These are phyloP conservation scores for Chaetura pelagica DNA, from an alignment of 2,113 vertebrate species.

Conservation along the genomic window DNA sequence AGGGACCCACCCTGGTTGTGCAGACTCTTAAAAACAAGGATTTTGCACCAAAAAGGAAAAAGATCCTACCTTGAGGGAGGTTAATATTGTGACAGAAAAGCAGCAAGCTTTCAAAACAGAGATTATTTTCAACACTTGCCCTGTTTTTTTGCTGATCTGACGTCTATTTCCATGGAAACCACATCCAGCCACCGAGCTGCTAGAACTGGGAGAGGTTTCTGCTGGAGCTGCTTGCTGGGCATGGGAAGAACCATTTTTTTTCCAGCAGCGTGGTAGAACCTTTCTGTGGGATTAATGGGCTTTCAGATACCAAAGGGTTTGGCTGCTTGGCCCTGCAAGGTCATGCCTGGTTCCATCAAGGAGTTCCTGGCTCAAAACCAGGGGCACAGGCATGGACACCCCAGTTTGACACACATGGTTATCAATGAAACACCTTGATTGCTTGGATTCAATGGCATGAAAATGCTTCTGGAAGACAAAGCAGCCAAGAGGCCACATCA, in stretches of 20 bases:
- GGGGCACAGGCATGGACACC: accelerated
- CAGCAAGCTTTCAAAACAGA: slow-evolving; percentile 77
- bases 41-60: slow-evolving; percentile 5
- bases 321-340: neutral
- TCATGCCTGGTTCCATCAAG: accelerated
- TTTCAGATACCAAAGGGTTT: neutral
- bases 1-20: neutral
- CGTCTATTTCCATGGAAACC: slow-evolving; percentile 85
- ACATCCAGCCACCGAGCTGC: slow-evolving; percentile 68
- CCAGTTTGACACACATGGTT: accelerated
- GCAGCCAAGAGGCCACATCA: neutral
- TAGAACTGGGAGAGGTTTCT: slow-evolving; percentile 66
- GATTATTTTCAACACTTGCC: slow-evolving; percentile 77
- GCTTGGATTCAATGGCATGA: neutral
- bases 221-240: neutral
- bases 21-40: neutral
- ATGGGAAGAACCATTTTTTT: slow-evolving; percentile 33
- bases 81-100: slow-evolving; percentile 77
- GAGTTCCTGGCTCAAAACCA: neutral
- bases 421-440: neutral
- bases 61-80: slow-evolving; percentile 57
- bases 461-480: neutral
- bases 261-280: neutral
- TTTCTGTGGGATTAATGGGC: neutral
- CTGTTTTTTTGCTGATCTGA: slow-evolving; percentile 68